Base-by-base conservation (phyloP, 2,888 invertebrate genomes). In the Taphrorychus bicolor region DNA sequence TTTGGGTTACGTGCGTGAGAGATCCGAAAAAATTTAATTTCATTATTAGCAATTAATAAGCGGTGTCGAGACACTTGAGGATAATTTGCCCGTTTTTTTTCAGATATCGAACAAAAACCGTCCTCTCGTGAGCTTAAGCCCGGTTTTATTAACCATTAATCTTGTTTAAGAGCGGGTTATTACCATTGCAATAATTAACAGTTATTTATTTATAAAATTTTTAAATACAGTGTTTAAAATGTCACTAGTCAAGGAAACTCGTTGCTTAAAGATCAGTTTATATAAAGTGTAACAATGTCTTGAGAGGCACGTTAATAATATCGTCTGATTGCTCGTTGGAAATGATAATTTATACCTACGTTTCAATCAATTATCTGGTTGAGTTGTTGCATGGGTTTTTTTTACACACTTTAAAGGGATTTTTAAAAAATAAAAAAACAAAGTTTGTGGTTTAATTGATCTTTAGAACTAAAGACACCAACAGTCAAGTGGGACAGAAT, bases 1-100 rank as follows among this genome's bases (percentile, higher is more conserved):
- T 52, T 19, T 23, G 32, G 60, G 60, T 52, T 21, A 51, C 21
- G 51, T 51, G 51, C 51, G 19, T 51, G 22, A 18, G 19, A 18
- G 21, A 21, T 19, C 14, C 22, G 51, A 51, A 51, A 51, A 51
- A 51, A 51, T 51, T 21, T 45, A 2, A 51, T 51, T 51, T 51
- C 51, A 51, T 21, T 51, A 21, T 18, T 51, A 21, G 22, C 51
- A 51, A 51, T 51, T 21, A 51, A 21, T 51, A 51, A 51, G 21
- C 14, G 17, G 17, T 45, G 32, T n/a, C n/a, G n/a, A n/a, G n/a
- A n/a, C n/a, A n/a, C n/a, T n/a, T n/a, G n/a, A n/a, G n/a, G n/a
- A 32, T 11, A 32, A 7, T 11, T 32, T 32, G 32, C 32, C 32
- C 32, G 32, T 32, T 32, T 32, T n/a, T n/a, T 11, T 9, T 7